Percentiles rank a stretch among this genome's conserved stretches.
Conservation (phyloP, 2,113 vertebrate species). For the Hippocampus mohnikei region DNA sequence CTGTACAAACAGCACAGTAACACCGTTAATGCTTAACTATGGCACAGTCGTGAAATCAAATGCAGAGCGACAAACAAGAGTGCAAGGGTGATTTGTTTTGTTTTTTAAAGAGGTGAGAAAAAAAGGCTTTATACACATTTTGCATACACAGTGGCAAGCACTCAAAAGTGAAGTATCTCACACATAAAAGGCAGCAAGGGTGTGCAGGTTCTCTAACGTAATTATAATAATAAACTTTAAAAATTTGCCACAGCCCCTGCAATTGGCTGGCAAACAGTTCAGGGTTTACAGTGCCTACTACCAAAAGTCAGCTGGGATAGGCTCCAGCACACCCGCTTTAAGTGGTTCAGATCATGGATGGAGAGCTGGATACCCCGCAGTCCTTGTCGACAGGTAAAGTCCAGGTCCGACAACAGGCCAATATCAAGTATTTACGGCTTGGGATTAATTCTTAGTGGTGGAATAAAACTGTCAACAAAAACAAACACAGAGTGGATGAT, state of each 20-base stretch:
- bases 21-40: conserved; percentile 15
- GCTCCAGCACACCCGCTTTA: too few species aligned
- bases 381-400: conserved; percentile 8
- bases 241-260: not conserved
- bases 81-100: not conserved
- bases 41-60: conserved; percentile 19
- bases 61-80: conserved; percentile 8
- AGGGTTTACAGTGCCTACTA: too few species aligned
- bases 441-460: not conserved
- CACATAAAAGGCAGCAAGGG: conserved; percentile 2
- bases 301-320: too few species aligned
- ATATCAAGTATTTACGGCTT: not conserved
- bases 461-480: not conserved
- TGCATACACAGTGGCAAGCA: not conserved
- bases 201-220: conserved; percentile 6
- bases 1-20: conserved; percentile 6
- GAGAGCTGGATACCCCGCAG: not conserved
- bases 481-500: not conserved
- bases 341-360: too few species aligned
- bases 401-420: conserved; percentile 4
- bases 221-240: not conserved
- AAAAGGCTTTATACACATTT: not conserved
- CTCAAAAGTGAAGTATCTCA: conserved; percentile 1
- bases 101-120: not conserved
- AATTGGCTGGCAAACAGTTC: too few species aligned